Percentiles rank a stretch among this genome's conserved stretches.
These are phyloP conservation scores for Spodoptera littoralis DNA, from an alignment of 2,888 invertebrate genomes.

Conservation along the genomic window DNA sequence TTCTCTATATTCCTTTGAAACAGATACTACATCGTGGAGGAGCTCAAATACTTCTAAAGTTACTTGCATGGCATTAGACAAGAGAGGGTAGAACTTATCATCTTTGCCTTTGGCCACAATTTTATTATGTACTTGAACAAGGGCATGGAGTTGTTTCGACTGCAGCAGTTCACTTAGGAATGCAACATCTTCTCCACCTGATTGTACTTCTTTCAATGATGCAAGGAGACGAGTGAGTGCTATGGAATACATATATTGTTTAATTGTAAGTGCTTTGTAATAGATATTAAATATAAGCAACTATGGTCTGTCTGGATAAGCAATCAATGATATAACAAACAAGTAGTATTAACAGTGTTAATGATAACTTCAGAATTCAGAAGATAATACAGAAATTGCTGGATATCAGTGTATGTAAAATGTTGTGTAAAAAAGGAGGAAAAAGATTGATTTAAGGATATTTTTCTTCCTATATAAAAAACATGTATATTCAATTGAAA, in stretches of 20 bases:
- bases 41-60: slow-evolving; percentile 94
- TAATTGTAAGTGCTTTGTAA: too few species aligned
- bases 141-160: slow-evolving; percentile 95
- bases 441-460: too few species aligned
- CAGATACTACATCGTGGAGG: slow-evolving; percentile 90
- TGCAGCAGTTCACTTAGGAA: slow-evolving; percentile 95
- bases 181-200: slow-evolving; percentile 95
- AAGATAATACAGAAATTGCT: too few species aligned
- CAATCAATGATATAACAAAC: not conserved
- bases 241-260: slow-evolving; percentile 74
- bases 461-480: too few species aligned
- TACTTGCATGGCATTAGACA: slow-evolving; percentile 95
- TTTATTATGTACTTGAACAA: slow-evolving; percentile 97
- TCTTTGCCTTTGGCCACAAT: slow-evolving; percentile 95
- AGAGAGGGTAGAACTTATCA: slow-evolving; percentile 94
- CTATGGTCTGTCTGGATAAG: too few species aligned
- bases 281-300: too few species aligned
- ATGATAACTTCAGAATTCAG: not conserved
- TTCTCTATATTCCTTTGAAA: slow-evolving; percentile 93
- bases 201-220: slow-evolving; percentile 94
- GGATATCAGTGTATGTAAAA: too few species aligned
- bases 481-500: too few species aligned
- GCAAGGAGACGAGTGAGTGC: slow-evolving; percentile 94
- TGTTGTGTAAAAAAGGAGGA: too few species aligned
- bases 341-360: not conserved